Conservation (phyloP, 2,797 vertebrate species). For the Tangara arthus region DNA sequence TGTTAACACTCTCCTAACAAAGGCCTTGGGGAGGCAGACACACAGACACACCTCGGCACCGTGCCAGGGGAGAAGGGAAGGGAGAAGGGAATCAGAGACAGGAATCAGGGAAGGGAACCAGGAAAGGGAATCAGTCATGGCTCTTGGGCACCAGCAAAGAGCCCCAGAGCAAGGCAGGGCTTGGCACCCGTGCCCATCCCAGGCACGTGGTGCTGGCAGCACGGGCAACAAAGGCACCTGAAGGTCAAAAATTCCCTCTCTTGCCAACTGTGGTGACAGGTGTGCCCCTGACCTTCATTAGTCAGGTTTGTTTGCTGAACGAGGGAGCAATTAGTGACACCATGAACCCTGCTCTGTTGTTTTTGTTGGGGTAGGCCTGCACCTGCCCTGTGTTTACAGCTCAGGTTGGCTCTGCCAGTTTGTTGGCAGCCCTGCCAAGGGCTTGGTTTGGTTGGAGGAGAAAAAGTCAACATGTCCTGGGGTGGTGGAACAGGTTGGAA, state of each 20-base stretch:
- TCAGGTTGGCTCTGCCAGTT: background rate
- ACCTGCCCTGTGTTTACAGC: background rate
- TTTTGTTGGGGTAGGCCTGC: fast-evolving
- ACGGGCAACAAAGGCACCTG: background rate
- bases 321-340: background rate
- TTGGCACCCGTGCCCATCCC: background rate
- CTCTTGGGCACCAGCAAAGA: background rate
- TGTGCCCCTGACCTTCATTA: background rate
- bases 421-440: background rate
- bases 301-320: background rate
- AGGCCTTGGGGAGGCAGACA: background rate
- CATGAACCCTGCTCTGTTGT: background rate
- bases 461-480: fast-evolving
- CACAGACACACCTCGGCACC: background rate
- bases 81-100: no score
- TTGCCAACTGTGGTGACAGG: background rate
- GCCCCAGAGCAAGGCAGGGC: background rate
- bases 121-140: background rate
- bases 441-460: background rate
- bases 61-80: background rate
- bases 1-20: slow-evolving; percentile 43
- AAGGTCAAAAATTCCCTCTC: slow-evolving; percentile 1
- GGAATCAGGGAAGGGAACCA: no score
- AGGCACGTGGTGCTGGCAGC: background rate
- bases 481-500: background rate